Evolutionary conservation across 2,888 invertebrate species (phyloP).

Genomic region (Salticus scenicus): DNA sequence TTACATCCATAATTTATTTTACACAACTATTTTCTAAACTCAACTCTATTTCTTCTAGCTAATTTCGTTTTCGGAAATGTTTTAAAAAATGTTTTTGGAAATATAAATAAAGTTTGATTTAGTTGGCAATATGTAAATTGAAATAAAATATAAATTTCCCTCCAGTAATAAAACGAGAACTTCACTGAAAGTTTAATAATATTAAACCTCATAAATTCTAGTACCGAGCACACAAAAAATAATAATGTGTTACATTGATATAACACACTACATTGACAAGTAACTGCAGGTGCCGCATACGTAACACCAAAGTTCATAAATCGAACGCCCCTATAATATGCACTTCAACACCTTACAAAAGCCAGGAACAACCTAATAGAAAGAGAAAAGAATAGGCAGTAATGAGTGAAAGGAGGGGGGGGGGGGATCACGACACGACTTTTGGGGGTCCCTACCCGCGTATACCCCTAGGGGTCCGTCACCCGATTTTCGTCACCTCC

Average conservation of each 20-base stretch:
- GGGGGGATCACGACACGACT: constrained; percentile 21
- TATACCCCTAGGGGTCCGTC: constrained; percentile 26
- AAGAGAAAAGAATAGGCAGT: constrained; percentile 54
- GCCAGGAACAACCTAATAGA: constrained; percentile 46
- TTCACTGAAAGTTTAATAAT: neutral
- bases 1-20: too few relatives aligned
- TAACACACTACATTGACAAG: neutral
- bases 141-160: neutral
- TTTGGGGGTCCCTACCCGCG: constrained; percentile 22
- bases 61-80: too few relatives aligned
- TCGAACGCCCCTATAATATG: constrained; percentile 33
- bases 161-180: neutral
- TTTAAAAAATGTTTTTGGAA: too few relatives aligned
- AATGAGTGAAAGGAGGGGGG: constrained; percentile 45
- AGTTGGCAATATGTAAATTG: too few relatives aligned
- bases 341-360: constrained; percentile 43
- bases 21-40: too few relatives aligned
- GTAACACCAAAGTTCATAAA: constrained; percentile 8
- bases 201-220: neutral
- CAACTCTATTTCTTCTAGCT: too few relatives aligned
- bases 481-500: constrained; percentile 50
- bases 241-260: neutral
- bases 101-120: too few relatives aligned
- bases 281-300: neutral
- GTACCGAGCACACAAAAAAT: neutral